Conservation (phyloP, 2,888 invertebrate genomes). For the Ennomos erosarius region DNA sequence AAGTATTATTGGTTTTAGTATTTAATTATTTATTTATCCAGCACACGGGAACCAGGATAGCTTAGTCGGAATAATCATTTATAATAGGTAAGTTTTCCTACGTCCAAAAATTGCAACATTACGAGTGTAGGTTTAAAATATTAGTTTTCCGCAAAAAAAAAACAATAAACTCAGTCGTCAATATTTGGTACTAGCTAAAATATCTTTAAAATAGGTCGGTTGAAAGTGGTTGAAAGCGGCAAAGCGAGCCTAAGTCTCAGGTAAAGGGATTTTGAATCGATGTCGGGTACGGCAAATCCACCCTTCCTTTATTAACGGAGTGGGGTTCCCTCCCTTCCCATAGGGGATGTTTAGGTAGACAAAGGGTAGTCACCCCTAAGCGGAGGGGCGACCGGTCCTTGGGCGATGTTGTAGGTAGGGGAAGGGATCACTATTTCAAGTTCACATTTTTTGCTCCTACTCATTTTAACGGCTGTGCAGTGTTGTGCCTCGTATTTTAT, state of each 20-base stretch:
- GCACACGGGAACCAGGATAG: too few species aligned
- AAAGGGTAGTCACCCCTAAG: conserved; percentile 82
- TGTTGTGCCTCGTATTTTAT: conserved; percentile 29
- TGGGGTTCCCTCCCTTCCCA: conserved; percentile 80
- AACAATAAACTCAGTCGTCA: too few species aligned
- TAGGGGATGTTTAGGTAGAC: conserved; percentile 79
- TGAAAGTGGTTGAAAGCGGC: conserved; percentile 38
- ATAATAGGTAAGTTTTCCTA: too few species aligned
- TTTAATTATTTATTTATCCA: too few species aligned
- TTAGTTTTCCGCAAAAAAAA: too few species aligned
- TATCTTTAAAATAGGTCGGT: too few species aligned
- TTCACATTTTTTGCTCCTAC: conserved; percentile 57
- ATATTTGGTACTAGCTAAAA: too few species aligned
- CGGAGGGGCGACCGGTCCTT: conserved; percentile 78
- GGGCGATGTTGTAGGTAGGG: conserved; percentile 73
- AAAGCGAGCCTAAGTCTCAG: conserved; percentile 51
- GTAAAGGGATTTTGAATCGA: conserved; percentile 70
- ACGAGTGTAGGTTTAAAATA: too few species aligned
- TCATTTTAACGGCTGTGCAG: conserved; percentile 54
- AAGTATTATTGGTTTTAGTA: too few species aligned
- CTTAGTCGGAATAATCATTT: too few species aligned
- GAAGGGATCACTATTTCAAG: conserved; percentile 71
- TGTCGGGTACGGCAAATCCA: conserved; percentile 71
- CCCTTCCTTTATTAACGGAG: conserved; percentile 72
- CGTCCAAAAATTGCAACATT: too few species aligned